These are phyloP conservation scores for Ptilonorhynchus violaceus DNA, from an alignment of 2,113 vertebrate species.

Conservation along the genomic window DNA sequence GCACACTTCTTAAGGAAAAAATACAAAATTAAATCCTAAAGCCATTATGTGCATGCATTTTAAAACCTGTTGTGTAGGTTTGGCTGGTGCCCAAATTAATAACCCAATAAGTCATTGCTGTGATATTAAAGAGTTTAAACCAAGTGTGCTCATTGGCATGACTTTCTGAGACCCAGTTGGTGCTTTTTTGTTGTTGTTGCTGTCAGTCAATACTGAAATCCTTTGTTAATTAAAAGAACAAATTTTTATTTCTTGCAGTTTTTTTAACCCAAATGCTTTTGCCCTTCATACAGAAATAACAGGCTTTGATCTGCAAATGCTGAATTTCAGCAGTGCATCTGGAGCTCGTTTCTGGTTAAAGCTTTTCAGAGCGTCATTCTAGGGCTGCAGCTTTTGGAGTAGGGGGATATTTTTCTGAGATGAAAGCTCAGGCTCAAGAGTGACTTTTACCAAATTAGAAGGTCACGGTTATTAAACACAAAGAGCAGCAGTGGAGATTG, in stretches of 20 bases:
- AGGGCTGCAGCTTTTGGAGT: slow-evolving; percentile 3
- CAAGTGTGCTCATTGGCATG: not conserved
- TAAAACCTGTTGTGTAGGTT: not conserved
- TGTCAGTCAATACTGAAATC: not conserved
- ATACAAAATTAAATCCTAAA: not conserved
- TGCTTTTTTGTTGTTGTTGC: not conserved
- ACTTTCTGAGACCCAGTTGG: not conserved
- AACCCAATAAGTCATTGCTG: not conserved
- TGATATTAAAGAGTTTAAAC: not conserved
- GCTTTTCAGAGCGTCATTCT: not conserved
- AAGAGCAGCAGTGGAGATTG: not conserved
- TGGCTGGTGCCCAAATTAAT: slow-evolving; percentile 27
- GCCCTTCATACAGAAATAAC: not conserved
- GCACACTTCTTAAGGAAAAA: not conserved
- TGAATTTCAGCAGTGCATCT: slow-evolving; percentile 42
- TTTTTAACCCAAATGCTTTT: not conserved
- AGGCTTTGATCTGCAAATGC: slow-evolving; percentile 22
- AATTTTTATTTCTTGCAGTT: not conserved
- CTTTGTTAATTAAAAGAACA: slow-evolving; percentile 38
- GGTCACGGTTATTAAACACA: slow-evolving; percentile 1
- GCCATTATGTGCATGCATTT: not conserved
- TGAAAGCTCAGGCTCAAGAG: slow-evolving; percentile 16
- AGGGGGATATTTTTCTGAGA: not conserved
- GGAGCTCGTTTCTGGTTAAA: slow-evolving; percentile 30
- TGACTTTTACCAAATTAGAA: slow-evolving; percentile 6